phyloP scores from a whole-genome alignment of 2,888 invertebrate species.

The Lepeophtheirus nordmannii region DNA sequence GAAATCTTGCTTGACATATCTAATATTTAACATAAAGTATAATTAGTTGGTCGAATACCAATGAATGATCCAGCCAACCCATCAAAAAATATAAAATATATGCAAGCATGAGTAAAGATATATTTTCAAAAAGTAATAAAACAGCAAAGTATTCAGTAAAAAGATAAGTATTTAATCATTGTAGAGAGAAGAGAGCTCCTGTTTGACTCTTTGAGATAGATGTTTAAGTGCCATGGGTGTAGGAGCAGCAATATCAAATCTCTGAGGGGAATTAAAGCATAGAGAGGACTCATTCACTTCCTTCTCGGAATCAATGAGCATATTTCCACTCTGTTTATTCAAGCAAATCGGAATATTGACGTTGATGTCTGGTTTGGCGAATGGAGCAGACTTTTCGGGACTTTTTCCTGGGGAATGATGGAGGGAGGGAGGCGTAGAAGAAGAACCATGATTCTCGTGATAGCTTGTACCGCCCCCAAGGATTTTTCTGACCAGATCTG shows the following conservation, averaged over 20 bases:
- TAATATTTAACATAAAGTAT: too few relatives aligned
- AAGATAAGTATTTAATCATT: conserved; percentile 24
- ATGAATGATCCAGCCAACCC: too few relatives aligned
- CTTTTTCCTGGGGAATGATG: too few relatives aligned
- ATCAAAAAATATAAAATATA: too few relatives aligned
- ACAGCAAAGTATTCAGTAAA: too few relatives aligned
- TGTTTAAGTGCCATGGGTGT: conserved; percentile 11
- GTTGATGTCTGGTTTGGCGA: neutral
- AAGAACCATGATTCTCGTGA: too few relatives aligned
- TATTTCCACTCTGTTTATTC: neutral
- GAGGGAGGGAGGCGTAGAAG: too few relatives aligned
- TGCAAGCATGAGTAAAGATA: too few relatives aligned
- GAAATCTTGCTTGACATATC: too few relatives aligned
- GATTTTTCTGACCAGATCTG: neutral
- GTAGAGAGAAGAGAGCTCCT: conserved; percentile 31
- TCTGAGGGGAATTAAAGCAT: neutral
- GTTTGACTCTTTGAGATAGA: conserved; percentile 15
- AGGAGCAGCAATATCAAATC: neutral
- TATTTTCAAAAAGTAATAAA: too few relatives aligned
- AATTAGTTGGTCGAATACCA: too few relatives aligned
- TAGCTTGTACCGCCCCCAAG: too few relatives aligned
- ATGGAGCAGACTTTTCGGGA: neutral
- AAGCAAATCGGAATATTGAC: neutral
- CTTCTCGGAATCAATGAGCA: neutral
- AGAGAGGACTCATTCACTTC: neutral